Conservation (phyloP, 2,797 vertebrate species). For the Psittacula derbiana region DNA sequence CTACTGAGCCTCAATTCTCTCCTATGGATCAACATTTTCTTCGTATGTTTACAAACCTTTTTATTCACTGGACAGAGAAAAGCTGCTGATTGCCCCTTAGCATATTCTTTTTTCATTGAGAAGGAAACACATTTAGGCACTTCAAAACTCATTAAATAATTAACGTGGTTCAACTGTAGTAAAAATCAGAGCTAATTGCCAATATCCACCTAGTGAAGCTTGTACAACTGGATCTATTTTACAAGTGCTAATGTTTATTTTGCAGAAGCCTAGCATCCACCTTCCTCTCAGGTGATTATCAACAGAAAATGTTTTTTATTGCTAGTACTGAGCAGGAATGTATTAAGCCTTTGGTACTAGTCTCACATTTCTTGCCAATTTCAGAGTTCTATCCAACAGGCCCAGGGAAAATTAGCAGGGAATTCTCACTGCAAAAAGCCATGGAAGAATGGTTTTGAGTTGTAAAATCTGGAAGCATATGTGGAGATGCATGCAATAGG, state of each 20-base stretch:
- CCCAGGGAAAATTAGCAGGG: neutral
- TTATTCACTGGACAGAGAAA: neutral
- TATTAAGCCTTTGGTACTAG: neutral
- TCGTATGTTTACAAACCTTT: neutral
- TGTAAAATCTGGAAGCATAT: neutral
- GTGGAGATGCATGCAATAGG: neutral
- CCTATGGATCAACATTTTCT: neutral
- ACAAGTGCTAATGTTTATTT: neutral
- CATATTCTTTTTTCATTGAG: constrained; percentile 11
- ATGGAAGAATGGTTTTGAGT: neutral
- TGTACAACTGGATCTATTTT: neutral
- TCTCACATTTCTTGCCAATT: neutral
- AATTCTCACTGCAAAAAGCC: neutral
- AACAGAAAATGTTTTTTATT: neutral
- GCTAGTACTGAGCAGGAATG: neutral
- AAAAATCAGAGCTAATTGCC: constrained; percentile 34
- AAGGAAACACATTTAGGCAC: neutral
- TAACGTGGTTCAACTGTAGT: neutral
- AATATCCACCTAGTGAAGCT: neutral
- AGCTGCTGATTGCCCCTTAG: neutral
- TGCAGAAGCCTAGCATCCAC: neutral
- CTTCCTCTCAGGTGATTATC: neutral
- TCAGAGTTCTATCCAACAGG: neutral
- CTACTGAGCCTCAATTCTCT: neutral
- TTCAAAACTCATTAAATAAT: constrained; percentile 53